Percentiles rank a stretch among this genome's conserved stretches.
phyloP scores from a whole-genome alignment of 2,113 vertebrate species.

The Microtus richardsoni region DNA sequence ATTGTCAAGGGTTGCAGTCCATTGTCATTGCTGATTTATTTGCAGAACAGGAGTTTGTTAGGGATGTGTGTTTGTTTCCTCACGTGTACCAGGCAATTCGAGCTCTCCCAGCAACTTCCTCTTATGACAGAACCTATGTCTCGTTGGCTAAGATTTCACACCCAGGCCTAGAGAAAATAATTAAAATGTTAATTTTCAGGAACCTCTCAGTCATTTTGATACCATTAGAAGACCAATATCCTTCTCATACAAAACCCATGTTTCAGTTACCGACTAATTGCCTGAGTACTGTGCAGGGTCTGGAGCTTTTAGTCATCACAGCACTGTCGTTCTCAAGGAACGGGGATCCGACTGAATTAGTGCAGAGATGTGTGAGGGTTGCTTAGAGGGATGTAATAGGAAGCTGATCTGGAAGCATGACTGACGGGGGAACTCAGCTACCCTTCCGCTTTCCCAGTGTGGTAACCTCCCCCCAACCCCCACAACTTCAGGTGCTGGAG shows the following conservation, averaged over 20 bases:
- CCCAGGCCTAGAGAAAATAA: slow-evolving; percentile 50
- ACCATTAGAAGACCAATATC: slow-evolving; percentile 59
- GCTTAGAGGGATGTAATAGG: rapidly evolving
- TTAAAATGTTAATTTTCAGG: slow-evolving; percentile 69
- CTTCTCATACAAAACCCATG: slow-evolving; percentile 44
- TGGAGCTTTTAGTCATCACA: slow-evolving; percentile 11
- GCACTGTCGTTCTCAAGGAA: not conserved
- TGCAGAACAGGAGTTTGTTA: not conserved
- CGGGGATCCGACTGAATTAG: not conserved
- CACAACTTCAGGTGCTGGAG: slow-evolving; percentile 92
- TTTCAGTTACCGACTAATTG: slow-evolving; percentile 58
- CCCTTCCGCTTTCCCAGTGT: not conserved
- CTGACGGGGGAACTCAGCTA: not conserved
- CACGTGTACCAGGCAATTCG: slow-evolving; percentile 7
- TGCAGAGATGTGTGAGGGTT: not conserved
- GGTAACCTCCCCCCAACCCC: not conserved
- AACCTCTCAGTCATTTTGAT: slow-evolving; percentile 47
- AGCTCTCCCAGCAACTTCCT: slow-evolving; percentile 36
- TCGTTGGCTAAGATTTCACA: slow-evolving; percentile 40
- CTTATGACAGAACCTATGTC: slow-evolving; percentile 41
- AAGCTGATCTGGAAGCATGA: not conserved
- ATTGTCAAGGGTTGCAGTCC: not conserved
- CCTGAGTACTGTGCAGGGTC: slow-evolving; percentile 50
- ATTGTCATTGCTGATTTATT: not conserved
- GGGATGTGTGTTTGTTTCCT: not conserved